phyloP scores from a whole-genome alignment of 2,113 vertebrate species.

The Rhea pennata region DNA sequence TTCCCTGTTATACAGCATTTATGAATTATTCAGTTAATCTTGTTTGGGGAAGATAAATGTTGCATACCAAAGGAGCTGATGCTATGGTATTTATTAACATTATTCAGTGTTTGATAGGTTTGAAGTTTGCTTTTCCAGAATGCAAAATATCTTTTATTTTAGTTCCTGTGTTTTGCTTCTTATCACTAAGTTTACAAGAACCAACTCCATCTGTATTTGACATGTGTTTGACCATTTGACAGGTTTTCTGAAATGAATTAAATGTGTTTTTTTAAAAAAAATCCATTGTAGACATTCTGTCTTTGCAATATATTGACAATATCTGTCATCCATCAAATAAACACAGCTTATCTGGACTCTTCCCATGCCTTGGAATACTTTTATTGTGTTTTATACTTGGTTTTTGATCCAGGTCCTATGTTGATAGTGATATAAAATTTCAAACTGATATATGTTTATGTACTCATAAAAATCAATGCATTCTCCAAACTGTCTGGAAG shows the following conservation, averaged over 20 bases:
- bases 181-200: constrained; percentile 22
- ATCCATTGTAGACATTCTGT: background rate
- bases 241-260: background rate
- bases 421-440: background rate
- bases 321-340: background rate
- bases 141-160: background rate
- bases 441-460: background rate
- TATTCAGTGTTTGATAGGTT: background rate
- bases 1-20: background rate
- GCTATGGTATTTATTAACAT: background rate
- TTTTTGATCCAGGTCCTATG: background rate
- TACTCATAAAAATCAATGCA: background rate
- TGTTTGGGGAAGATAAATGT: background rate
- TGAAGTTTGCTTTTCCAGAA: background rate
- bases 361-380: background rate
- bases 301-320: background rate
- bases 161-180: background rate
- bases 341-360: background rate
- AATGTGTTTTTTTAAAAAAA: background rate
- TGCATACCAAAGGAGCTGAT: background rate
- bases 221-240: background rate
- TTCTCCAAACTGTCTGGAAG: background rate
- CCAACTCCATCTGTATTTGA: background rate
- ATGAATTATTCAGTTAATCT: constrained; percentile 11
- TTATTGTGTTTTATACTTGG: background rate